A percentile compares a stretch with the other conserved stretches of the same genome.
Evolutionary conservation across 2,113 vertebrate species (phyloP).

Genomic region (Sarotherodon lohbergeri): DNA sequence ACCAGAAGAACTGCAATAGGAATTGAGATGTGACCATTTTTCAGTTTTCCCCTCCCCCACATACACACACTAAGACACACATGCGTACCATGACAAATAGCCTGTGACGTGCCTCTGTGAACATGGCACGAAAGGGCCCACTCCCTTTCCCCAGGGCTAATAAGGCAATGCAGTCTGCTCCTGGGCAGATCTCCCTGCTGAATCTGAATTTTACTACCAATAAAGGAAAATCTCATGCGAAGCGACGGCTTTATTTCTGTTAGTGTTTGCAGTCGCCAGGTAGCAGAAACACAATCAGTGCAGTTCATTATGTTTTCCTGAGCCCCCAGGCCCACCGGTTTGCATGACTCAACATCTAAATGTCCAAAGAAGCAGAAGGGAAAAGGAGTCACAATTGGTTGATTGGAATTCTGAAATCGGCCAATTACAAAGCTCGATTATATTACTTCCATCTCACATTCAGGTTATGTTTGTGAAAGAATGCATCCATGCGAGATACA

Average conservation of each 20-base stretch:
- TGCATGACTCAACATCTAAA: not conserved
- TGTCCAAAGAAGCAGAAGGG: not conserved
- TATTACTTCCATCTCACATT: not conserved
- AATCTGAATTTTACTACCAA: not conserved
- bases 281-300: not conserved
- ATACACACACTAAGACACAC: slow-evolving; percentile 25
- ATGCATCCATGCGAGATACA: not conserved
- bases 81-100: slow-evolving; percentile 65
- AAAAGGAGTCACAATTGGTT: not conserved
- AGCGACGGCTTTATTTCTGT: not conserved
- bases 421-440: not conserved
- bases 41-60: slow-evolving; percentile 41
- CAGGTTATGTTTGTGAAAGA: not conserved
- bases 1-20: not conserved
- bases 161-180: not conserved
- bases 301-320: not conserved
- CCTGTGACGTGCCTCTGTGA: slow-evolving; percentile 66
- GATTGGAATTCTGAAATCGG: not conserved
- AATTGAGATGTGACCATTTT: slow-evolving; percentile 53
- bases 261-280: not conserved
- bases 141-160: slow-evolving; percentile 38
- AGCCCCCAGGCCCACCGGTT: not conserved
- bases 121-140: slow-evolving; percentile 67
- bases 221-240: not conserved
- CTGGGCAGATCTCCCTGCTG: not conserved